These are phyloP conservation scores for Allolobophora icterica DNA, from an alignment of 2,888 invertebrate species.

Conservation along the genomic window DNA sequence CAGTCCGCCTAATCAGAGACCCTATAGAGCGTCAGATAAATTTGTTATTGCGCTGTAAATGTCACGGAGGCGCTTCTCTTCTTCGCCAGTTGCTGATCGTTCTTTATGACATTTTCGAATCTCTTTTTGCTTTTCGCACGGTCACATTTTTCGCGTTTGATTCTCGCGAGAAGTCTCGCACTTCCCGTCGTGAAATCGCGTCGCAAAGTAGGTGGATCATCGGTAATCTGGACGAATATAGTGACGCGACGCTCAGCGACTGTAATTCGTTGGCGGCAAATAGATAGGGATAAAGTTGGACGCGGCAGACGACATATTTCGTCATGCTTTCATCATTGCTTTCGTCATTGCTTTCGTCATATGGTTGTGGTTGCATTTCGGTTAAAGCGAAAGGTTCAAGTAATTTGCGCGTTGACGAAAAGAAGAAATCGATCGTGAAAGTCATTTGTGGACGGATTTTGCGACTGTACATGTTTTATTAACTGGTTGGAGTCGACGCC, in stretches of 20 bases:
- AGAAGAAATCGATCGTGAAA: not conserved
- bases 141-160: not conserved
- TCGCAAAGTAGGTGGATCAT: not conserved
- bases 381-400: not conserved
- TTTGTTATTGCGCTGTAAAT: slow-evolving; percentile 17
- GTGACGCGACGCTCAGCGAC: not conserved
- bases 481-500: not conserved
- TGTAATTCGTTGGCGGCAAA: not conserved
- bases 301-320: not conserved
- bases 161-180: not conserved
- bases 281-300: slow-evolving; percentile 17
- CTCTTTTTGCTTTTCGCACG: not conserved
- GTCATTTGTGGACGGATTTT: not conserved
- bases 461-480: not conserved
- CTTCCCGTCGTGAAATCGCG: not conserved
- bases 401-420: not conserved
- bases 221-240: not conserved
- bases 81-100: not conserved
- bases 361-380: not conserved
- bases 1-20: not conserved
- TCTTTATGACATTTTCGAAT: not conserved
- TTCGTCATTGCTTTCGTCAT: not conserved
- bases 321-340: not conserved
- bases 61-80: not conserved
- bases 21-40: not conserved